Evolutionary conservation across 2,888 invertebrate species (phyloP).

Genomic region (Phytoseiulus persimilis): DNA sequence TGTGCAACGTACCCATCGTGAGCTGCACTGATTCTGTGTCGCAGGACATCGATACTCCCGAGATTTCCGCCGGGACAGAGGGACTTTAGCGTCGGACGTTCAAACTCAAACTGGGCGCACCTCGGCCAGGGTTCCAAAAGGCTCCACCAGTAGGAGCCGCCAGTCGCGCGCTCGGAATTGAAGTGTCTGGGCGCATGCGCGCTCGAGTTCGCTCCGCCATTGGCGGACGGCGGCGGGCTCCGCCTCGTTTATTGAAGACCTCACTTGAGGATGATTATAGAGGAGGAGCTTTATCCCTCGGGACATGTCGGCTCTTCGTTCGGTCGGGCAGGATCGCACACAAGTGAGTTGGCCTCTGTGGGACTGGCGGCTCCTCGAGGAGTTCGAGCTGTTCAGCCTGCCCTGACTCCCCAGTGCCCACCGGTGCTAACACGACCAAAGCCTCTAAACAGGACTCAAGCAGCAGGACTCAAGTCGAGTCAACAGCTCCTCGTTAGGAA

Average conservation of each 20-base stretch:
- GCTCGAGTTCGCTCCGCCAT: background rate
- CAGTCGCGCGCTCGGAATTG: background rate
- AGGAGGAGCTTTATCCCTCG: slow-evolving; percentile 38
- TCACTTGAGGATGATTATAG: slow-evolving; percentile 39
- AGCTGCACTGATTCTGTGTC: background rate
- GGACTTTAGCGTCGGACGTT: background rate
- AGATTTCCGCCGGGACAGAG: background rate
- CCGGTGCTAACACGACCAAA: slow-evolving; percentile 5
- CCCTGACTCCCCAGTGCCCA: slow-evolving; percentile 5
- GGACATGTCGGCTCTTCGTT: slow-evolving; percentile 27
- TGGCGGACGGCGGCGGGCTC: slow-evolving; percentile 7
- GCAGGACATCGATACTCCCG: background rate
- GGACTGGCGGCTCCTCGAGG: slow-evolving; percentile 39
- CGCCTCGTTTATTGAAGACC: slow-evolving; percentile 37
- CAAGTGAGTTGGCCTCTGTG: slow-evolving; percentile 39
- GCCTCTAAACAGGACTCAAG: background rate
- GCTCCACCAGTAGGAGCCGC: slow-evolving; percentile 36
- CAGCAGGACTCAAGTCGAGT: background rate
- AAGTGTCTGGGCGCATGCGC: slow-evolving; percentile 23
- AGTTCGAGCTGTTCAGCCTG: slow-evolving; percentile 25
- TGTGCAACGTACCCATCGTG: background rate
- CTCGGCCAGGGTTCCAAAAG: slow-evolving; percentile 10
- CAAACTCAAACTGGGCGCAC: slow-evolving; percentile 35
- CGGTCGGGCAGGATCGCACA: slow-evolving; percentile 33
- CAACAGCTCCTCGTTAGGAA: background rate